A percentile compares a stretch with the other conserved stretches of the same genome.
Conservation (phyloP, 2,797 vertebrate genomes). For the Tenualosa thibaudeaui region DNA sequence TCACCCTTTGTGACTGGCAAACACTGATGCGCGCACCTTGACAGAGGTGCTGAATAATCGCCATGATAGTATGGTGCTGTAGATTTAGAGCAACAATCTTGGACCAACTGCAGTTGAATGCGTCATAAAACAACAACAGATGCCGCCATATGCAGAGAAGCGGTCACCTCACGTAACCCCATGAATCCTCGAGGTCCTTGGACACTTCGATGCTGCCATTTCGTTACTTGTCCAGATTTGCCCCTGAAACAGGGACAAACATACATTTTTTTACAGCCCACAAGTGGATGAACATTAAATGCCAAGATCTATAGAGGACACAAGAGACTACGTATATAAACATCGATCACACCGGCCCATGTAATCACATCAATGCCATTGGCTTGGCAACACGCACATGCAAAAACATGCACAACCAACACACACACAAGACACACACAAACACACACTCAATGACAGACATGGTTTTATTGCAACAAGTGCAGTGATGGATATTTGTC, state of each 20-base stretch:
- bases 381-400: neutral
- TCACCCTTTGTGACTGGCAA: neutral
- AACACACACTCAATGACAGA: neutral
- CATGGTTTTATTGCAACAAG: slow-evolving; percentile 9
- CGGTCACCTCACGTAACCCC: neutral
- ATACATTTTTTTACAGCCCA: neutral
- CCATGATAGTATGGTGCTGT: neutral
- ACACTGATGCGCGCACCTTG: neutral
- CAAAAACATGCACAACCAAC: neutral
- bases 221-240: neutral
- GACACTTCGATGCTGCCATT: neutral
- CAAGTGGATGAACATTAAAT: neutral
- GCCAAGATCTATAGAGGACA: neutral
- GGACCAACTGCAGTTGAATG: neutral
- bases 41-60: neutral
- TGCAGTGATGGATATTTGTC: neutral
- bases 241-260: neutral
- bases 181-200: neutral
- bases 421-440: neutral
- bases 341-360: neutral
- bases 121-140: neutral
- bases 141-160: neutral
- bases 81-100: neutral
- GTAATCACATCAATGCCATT: neutral
- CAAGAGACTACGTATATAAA: neutral